A percentile compares a stretch with the other conserved stretches of the same genome.
Evolutionary conservation across 2,888 invertebrate species (phyloP).

Genomic region (Agriopis leucophaearia): DNA sequence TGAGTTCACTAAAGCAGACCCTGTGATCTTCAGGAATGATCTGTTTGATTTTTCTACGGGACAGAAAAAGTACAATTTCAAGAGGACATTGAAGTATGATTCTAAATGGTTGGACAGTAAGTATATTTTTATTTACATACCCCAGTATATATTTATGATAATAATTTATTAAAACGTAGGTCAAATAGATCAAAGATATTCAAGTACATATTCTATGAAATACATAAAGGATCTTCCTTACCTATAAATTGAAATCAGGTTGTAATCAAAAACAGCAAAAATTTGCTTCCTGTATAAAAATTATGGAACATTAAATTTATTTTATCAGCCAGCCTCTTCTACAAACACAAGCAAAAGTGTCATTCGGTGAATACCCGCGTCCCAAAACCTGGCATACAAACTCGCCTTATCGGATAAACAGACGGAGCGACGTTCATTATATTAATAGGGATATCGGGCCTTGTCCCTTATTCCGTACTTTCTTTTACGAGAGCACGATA

Average conservation of each 20-base stretch:
- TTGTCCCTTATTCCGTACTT: slow-evolving; percentile 61
- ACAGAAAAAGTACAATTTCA: slow-evolving; percentile 87
- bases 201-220: too few species aligned
- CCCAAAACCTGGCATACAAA: slow-evolving; percentile 46
- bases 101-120: slow-evolving; percentile 91
- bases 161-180: background rate
- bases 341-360: slow-evolving; percentile 31
- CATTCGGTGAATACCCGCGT: slow-evolving; percentile 24
- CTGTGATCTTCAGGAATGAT: slow-evolving; percentile 90
- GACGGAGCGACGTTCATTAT: slow-evolving; percentile 56
- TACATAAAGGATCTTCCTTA: background rate
- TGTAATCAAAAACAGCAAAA: background rate
- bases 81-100: slow-evolving; percentile 89
- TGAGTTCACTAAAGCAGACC: slow-evolving; percentile 90
- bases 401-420: slow-evolving; percentile 53
- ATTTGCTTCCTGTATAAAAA: slow-evolving; percentile 1
- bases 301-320: slow-evolving; percentile 19
- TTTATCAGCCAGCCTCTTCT: slow-evolving; percentile 20
- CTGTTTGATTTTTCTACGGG: slow-evolving; percentile 87
- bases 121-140: slow-evolving; percentile 53
- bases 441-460: slow-evolving; percentile 61
- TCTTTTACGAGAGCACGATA: slow-evolving; percentile 64
- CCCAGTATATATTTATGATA: background rate
- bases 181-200: background rate
- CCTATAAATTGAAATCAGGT: background rate